Percentiles rank a stretch among this genome's conserved stretches.
phyloP scores from a whole-genome alignment of 1,140 invertebrate species.

The Tenebrio molitor region DNA sequence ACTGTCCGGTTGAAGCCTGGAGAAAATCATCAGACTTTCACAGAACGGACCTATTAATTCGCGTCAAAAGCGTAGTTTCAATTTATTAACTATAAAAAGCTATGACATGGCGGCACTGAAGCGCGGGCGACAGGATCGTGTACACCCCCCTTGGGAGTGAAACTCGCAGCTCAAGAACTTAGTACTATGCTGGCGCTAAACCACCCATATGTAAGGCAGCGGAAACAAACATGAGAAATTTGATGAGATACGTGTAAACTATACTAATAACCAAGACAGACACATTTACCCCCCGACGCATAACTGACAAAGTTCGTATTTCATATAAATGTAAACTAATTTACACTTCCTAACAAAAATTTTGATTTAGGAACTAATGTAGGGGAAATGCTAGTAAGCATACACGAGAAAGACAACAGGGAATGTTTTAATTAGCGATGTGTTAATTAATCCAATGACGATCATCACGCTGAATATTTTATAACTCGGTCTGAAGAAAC shows the following conservation, averaged over 20 bases:
- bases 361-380: not conserved
- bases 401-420: too few species aligned
- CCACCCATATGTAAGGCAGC: constrained; percentile 14
- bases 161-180: not conserved
- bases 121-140: not conserved
- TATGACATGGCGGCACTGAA: not conserved
- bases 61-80: not conserved
- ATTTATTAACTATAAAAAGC: constrained; percentile 30
- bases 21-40: too few species aligned
- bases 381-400: not conserved
- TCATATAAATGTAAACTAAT: constrained; percentile 4
- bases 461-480: too few species aligned
- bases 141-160: constrained; percentile 2
- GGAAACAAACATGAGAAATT: constrained; percentile 29
- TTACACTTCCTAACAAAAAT: not conserved
- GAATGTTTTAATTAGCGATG: too few species aligned
- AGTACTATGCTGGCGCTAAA: not conserved
- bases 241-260: constrained; percentile 31
- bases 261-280: constrained; percentile 27
- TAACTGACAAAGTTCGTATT: not conserved
- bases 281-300: not conserved
- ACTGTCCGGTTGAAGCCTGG: too few species aligned
- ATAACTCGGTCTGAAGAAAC: too few species aligned
- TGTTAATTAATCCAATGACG: too few species aligned
- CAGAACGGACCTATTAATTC: too few species aligned